Evolutionary conservation across 2,888 invertebrate genomes (phyloP).

Genomic region (Mesodorylaimus sp.): DNA sequence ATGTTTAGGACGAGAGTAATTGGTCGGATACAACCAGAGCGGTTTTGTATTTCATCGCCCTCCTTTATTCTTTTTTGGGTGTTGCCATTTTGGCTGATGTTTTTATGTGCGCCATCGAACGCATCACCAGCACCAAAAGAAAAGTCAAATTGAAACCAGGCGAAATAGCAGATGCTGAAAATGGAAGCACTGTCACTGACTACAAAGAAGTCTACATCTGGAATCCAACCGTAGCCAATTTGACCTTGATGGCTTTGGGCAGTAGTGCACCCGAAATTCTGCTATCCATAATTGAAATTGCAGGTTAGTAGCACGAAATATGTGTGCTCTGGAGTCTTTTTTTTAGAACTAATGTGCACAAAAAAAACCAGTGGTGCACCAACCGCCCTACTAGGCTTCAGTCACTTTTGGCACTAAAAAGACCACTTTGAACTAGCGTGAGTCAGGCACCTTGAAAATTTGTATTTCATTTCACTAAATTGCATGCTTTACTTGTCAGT

Average conservation of each 20-base stretch:
- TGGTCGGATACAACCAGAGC: too few species aligned
- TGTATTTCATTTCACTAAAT: too few species aligned
- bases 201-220: slow-evolving; percentile 37
- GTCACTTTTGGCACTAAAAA: too few species aligned
- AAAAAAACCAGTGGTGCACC: too few species aligned
- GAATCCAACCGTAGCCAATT: slow-evolving; percentile 43
- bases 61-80: slow-evolving; percentile 42
- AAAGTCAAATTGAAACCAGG: slow-evolving; percentile 29
- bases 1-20: too few species aligned
- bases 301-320: slow-evolving; percentile 45
- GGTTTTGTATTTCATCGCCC: slow-evolving; percentile 35
- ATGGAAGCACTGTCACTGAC: slow-evolving; percentile 14
- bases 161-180: slow-evolving; percentile 9
- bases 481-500: too few species aligned
- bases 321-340: too few species aligned
- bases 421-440: too few species aligned
- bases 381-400: too few species aligned
- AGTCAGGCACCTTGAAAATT: too few species aligned
- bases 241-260: slow-evolving; percentile 42
- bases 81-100: slow-evolving; percentile 42
- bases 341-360: too few species aligned
- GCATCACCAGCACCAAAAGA: slow-evolving; percentile 39
- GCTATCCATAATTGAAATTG: slow-evolving; percentile 39
- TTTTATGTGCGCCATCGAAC: slow-evolving; percentile 43
- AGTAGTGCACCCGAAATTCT: slow-evolving; percentile 42